A percentile compares a stretch with the other conserved stretches of the same genome.
These are phyloP conservation scores for Rhabditophanes sp. DNA, from an alignment of 2,888 invertebrate species.

Conservation along the genomic window DNA sequence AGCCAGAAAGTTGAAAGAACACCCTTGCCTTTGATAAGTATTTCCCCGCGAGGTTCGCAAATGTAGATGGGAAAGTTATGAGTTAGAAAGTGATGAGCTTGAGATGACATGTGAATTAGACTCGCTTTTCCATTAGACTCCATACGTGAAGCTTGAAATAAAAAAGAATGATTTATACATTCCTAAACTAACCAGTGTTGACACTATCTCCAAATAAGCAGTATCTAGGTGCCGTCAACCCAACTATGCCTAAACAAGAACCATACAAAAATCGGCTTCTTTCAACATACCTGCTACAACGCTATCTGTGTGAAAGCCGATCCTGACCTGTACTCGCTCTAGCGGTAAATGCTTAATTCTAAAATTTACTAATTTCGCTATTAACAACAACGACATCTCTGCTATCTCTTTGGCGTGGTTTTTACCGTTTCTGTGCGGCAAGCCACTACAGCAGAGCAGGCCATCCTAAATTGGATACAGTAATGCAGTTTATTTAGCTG, in stretches of 20 bases:
- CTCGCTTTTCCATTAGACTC: constrained; percentile 28
- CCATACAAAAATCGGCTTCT: too few relatives aligned
- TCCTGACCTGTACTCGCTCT: constrained; percentile 27
- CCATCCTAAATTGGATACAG: too few relatives aligned
- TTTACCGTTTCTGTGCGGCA: constrained; percentile 32
- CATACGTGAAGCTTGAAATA: constrained; percentile 19
- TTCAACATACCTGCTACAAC: not conserved
- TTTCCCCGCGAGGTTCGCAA: constrained; percentile 34
- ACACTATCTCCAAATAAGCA: constrained; percentile 38
- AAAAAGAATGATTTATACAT: too few relatives aligned
- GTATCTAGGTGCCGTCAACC: constrained; percentile 24
- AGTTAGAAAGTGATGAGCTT: constrained; percentile 27
- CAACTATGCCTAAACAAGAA: too few relatives aligned
- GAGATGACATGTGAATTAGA: constrained; percentile 32
- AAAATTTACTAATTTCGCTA: constrained; percentile 18
- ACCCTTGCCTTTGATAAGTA: constrained; percentile 30
- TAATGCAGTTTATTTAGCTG: too few relatives aligned
- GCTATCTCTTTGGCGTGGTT: constrained; percentile 26
- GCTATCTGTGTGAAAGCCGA: constrained; percentile 27
- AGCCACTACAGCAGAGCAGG: constrained; percentile 30
- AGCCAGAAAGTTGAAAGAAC: constrained; percentile 35
- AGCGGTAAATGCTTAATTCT: constrained; percentile 28
- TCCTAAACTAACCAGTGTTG: too few relatives aligned
- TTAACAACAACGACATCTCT: constrained; percentile 24
- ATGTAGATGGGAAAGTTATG: constrained; percentile 30